Evolutionary conservation across 2,888 invertebrate species (phyloP), one percentile per base, ranked within the genome.

Genomic region (Platycheirus rosarum): DNA sequence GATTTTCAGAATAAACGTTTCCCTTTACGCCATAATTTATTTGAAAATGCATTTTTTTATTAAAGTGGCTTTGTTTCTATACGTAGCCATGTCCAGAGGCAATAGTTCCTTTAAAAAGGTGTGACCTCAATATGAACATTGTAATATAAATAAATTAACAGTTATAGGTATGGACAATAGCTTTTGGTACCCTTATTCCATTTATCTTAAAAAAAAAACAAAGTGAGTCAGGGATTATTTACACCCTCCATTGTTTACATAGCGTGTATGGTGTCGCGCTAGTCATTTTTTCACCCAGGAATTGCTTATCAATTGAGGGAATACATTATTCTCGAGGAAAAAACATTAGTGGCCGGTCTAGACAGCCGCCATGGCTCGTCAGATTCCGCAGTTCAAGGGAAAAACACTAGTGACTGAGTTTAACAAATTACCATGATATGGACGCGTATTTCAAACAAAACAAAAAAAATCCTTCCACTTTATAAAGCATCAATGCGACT

Each of bases 401-500:
- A 44, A 42, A 32, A 35, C 57, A 66, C 48, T 40, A 29, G 44
- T 40, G 44, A 74, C 44, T 62, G 62, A 74, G 62, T 63, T 57
- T 57, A 68, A 74, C 75, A 79, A 79, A 79, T 79, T 75, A 69
- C 79, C 79, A 44, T 65, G 62, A 73, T 73, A 73, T 78, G 68
- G 68, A 73, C 66, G 68, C 42, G 70, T 65, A 55, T 35, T n/a
- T 40, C 32, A 13, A 55, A 11, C 11, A 26, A 60, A 42, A 26
- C n/a, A n/a, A 42, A 4, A 29, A n/a, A n/a, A n/a, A n/a, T n/a
- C n/a, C n/a, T n/a, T n/a, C n/a, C n/a, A n/a, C n/a, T n/a, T n/a
- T n/a, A n/a, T n/a, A n/a, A n/a, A n/a, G n/a, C n/a, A n/a, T n/a
- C n/a, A n/a, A n/a, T 14, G 5, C 14, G n/a, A 51, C 16, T 35